These are phyloP conservation scores for Drosophila santomea DNA, from an alignment of 1,140 invertebrate species.

Conservation along the genomic window DNA sequence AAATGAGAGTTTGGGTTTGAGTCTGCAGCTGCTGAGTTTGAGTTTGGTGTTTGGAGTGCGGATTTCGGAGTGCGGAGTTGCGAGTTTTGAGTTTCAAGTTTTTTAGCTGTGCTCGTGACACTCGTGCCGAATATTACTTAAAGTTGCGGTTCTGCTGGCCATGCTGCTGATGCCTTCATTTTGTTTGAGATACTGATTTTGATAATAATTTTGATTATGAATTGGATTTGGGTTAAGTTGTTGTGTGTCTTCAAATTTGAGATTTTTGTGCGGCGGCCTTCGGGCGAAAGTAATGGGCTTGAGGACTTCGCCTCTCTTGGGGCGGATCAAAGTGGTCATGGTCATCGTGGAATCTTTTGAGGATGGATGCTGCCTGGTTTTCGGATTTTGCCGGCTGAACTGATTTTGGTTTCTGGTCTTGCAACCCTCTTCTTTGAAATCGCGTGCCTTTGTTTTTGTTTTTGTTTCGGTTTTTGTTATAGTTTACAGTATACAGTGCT, in stretches of 20 bases:
- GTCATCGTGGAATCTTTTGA: conserved; percentile 42
- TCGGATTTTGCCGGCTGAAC: conserved; percentile 51
- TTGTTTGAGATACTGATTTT: conserved; percentile 52
- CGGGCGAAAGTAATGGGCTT: conserved; percentile 59
- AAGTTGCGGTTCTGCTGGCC: conserved; percentile 68
- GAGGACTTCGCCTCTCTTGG: conserved; percentile 19
- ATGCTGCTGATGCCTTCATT: conserved; percentile 62
- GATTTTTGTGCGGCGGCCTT: conserved; percentile 55
- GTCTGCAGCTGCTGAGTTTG: conserved; percentile 16
- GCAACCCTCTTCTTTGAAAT: conserved; percentile 73
- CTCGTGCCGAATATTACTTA: conserved; percentile 60
- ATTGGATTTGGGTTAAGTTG: conserved; percentile 62
- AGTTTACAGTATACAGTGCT: conserved; percentile 33
- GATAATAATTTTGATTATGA: conserved; percentile 48
- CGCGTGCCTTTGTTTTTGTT: conserved; percentile 55
- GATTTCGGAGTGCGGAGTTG: neutral
- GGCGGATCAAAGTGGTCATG: conserved; percentile 53
- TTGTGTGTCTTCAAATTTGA: conserved; percentile 39
- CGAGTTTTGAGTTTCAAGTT: conserved; percentile 10
- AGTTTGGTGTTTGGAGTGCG: conserved; percentile 3
- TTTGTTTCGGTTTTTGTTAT: conserved; percentile 25
- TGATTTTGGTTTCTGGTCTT: conserved; percentile 49
- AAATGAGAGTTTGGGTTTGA: conserved; percentile 9
- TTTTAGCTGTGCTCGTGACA: conserved; percentile 42
- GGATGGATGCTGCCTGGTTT: conserved; percentile 35